Percentiles rank a stretch among this genome's conserved stretches.
These are phyloP conservation scores for Leptopilina myrica DNA, from an alignment of 2,888 invertebrate genomes.

Conservation along the genomic window DNA sequence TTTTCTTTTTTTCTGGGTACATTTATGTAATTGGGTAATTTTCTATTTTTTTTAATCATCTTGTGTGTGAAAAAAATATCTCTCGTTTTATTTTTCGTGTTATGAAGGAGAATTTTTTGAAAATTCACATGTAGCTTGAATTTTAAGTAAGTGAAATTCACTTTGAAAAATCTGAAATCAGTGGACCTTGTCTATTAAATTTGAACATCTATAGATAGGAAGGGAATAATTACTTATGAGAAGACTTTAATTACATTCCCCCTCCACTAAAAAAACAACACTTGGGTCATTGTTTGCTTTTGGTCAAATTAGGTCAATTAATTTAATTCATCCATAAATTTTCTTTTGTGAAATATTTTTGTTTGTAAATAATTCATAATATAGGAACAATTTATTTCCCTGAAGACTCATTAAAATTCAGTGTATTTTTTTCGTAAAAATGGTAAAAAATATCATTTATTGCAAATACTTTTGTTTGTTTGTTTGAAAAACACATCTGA, in stretches of 20 bases:
- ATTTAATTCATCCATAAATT: too few relatives aligned
- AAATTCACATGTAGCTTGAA: not conserved
- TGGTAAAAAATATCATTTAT: not conserved
- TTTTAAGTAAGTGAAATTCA: conserved; percentile 1
- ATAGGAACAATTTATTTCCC: too few relatives aligned
- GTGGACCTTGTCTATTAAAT: conserved; percentile 4
- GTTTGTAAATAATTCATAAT: too few relatives aligned
- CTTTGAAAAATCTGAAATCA: conserved; percentile 3
- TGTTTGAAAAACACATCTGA: not conserved
- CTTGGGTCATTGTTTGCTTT: too few relatives aligned
- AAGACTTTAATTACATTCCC: too few relatives aligned
- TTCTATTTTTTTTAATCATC: not conserved
- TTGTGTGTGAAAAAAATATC: too few relatives aligned
- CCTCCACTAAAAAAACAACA: too few relatives aligned
- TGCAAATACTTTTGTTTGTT: not conserved
- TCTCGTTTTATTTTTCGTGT: too few relatives aligned
- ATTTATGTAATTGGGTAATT: not conserved
- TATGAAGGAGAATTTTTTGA: not conserved
- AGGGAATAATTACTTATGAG: not conserved
- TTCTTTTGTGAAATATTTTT: too few relatives aligned
- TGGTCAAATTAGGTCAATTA: too few relatives aligned
- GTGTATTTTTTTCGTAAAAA: too few relatives aligned
- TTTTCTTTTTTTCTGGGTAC: not conserved
- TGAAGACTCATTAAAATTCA: too few relatives aligned
- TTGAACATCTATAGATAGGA: not conserved